Base-by-base conservation (phyloP, 2,888 invertebrate species). In the Acanthosepion esculentum region DNA sequence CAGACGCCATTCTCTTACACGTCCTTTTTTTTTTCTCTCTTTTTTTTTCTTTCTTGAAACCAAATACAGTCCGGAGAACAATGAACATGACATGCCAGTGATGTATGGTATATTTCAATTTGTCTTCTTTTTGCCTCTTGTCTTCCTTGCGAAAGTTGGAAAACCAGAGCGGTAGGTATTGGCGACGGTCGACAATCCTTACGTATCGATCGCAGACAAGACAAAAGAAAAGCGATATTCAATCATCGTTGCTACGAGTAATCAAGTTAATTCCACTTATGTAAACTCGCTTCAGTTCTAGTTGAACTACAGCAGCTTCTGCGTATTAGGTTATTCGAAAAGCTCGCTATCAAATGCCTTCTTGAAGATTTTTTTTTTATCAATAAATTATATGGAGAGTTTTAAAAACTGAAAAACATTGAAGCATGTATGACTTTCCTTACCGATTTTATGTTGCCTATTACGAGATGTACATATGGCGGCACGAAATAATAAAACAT, bases 221-320 rank as follows among this genome's bases (percentile, higher is more conserved):
- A n/a, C 78, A 78, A 78, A 78, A 78, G 78, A n/a, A 78, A n/a
- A 78, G 78, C 33, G 78, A 33, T 78, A 78, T n/a, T 78, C 78
- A 78, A 78, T 78, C 78, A 78, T 78, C n/a, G n/a, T 78, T 78
- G 78, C n/a, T 15, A n/a, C n/a, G n/a, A 78, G 33, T 78, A 78
- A 78, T 78, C 78, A 78, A 78, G 15, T 78, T 78, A 78, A 78
- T 78, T 78, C 78, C 78, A 78, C 78, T 78, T 78, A n/a, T 78
- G 78, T 33, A 78, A 78, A 78, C 78, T 78, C n/a, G 78, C 33
- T 33, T 78, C n/a, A 15, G n/a, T 78, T n/a, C 12, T 10, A n/a
- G 78, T 78, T 78, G 78, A 10, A 78, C 78, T n/a, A n/a, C n/a
- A 33, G 5, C 18, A 23, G n/a, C n/a, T 78, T n/a, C 78, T 12